Evolutionary conservation across 2,888 invertebrate genomes (phyloP).

Genomic region (Catocala fraxini): DNA sequence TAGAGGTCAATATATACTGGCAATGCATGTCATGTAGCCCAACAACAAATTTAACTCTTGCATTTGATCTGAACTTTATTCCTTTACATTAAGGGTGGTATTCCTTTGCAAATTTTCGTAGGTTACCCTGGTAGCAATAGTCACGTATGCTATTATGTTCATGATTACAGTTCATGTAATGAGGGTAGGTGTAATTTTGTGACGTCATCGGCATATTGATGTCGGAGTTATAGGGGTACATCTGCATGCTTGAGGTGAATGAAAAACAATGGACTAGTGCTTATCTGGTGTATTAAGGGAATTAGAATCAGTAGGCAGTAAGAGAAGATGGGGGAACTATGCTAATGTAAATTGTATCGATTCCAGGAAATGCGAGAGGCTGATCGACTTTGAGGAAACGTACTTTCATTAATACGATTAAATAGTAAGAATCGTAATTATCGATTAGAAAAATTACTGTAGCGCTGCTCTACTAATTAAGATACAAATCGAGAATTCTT

Average conservation of each 20-base stretch:
- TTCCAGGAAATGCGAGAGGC: background rate
- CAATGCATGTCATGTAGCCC: constrained; percentile 51
- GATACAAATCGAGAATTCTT: too few relatives aligned
- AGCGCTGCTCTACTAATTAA: too few relatives aligned
- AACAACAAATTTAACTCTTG: constrained; percentile 44
- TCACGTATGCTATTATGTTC: constrained; percentile 64
- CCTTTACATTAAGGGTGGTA: constrained; percentile 41
- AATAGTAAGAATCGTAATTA: too few relatives aligned
- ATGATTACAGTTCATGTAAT: constrained; percentile 65
- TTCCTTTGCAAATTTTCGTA: constrained; percentile 40
- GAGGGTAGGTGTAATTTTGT: constrained; percentile 63
- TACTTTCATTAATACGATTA: too few relatives aligned
- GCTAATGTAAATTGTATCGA: constrained; percentile 1
- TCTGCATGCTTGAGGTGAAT: constrained; percentile 33
- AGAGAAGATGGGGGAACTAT: background rate
- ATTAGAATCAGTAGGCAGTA: constrained; percentile 5
- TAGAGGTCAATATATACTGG: constrained; percentile 47
- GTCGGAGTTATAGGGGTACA: constrained; percentile 38
- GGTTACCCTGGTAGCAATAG: constrained; percentile 50
- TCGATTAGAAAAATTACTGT: too few relatives aligned
- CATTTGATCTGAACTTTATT: constrained; percentile 30
- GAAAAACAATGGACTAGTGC: constrained; percentile 24
- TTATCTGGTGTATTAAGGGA: constrained; percentile 25
- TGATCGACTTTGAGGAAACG: too few relatives aligned
- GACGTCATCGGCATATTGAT: constrained; percentile 66